Percentiles rank a stretch among this genome's conserved stretches.
phyloP scores from a whole-genome alignment of 2,888 invertebrate genomes.

The Andrena chrysosceles region DNA sequence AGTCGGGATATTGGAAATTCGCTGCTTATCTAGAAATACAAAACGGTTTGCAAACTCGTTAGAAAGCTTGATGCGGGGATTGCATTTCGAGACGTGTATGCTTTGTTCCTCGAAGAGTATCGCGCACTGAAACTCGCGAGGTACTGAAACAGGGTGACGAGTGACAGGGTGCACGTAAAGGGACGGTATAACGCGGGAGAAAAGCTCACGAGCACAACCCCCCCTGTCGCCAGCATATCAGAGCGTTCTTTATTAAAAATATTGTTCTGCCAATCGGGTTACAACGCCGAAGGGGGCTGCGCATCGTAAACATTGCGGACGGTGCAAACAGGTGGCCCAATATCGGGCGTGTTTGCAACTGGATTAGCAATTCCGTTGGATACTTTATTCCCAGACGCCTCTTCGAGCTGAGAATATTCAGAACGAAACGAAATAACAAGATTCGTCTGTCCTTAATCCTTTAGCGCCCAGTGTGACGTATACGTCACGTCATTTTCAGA shows the following conservation, averaged over 20 bases:
- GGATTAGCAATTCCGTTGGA: constrained; percentile 74
- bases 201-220: background rate
- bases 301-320: constrained; percentile 66
- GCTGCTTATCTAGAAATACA: background rate
- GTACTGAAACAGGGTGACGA: background rate
- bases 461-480: too few species aligned
- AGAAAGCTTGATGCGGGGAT: background rate
- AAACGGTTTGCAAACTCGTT: too few species aligned
- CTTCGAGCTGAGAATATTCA: constrained; percentile 16
- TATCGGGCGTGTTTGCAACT: constrained; percentile 70
- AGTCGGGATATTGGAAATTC: background rate
- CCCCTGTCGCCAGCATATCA: constrained; percentile 24
- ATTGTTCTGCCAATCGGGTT: constrained; percentile 48
- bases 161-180: background rate
- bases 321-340: constrained; percentile 74
- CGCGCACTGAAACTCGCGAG: too few species aligned
- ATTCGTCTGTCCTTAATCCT: constrained; percentile 17
- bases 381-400: constrained; percentile 63
- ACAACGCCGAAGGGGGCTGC: constrained; percentile 5
- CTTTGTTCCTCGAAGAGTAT: background rate
- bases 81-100: background rate
- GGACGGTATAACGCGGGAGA: constrained; percentile 2
- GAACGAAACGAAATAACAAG: constrained; percentile 8
- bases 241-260: constrained; percentile 57
- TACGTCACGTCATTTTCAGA: too few species aligned